Evolutionary conservation across 1,140 invertebrate genomes (phyloP).

Genomic region (Holotrichia oblita): DNA sequence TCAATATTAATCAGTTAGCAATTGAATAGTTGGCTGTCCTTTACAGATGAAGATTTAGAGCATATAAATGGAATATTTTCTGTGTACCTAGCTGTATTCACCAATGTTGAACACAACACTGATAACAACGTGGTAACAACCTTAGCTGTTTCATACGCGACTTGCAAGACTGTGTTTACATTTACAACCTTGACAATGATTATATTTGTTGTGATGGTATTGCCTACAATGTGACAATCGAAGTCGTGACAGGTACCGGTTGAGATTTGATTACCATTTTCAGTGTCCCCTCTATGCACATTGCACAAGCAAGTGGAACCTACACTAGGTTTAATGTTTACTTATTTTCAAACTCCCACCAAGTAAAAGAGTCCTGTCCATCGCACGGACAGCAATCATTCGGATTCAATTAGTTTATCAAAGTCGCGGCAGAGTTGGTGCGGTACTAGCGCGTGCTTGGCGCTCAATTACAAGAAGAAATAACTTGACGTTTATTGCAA

Average conservation of each 20-base stretch:
- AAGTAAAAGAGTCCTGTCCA: neutral
- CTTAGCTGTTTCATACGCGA: neutral
- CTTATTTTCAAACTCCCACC: neutral
- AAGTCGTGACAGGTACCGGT: slow-evolving; percentile 12
- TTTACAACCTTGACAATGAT: slow-evolving; percentile 11
- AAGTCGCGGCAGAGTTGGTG: too few relatives aligned
- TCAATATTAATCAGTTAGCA: too few relatives aligned
- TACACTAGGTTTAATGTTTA: neutral
- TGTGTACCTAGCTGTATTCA: too few relatives aligned
- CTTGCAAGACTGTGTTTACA: neutral
- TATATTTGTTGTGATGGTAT: neutral
- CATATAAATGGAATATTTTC: too few relatives aligned
- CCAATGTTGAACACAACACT: too few relatives aligned
- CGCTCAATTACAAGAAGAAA: too few relatives aligned
- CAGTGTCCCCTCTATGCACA: neutral
- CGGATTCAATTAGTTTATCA: neutral
- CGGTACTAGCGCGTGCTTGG: too few relatives aligned
- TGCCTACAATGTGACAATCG: neutral
- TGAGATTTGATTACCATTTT: neutral
- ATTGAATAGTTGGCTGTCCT: too few relatives aligned
- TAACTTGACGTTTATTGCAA: too few relatives aligned
- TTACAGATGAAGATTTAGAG: too few relatives aligned
- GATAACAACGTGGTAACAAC: too few relatives aligned
- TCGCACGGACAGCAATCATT: neutral
- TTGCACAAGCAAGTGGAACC: neutral